phyloP scores from a whole-genome alignment of 1,140 invertebrate species.

The Philopotamus ludificatus region DNA sequence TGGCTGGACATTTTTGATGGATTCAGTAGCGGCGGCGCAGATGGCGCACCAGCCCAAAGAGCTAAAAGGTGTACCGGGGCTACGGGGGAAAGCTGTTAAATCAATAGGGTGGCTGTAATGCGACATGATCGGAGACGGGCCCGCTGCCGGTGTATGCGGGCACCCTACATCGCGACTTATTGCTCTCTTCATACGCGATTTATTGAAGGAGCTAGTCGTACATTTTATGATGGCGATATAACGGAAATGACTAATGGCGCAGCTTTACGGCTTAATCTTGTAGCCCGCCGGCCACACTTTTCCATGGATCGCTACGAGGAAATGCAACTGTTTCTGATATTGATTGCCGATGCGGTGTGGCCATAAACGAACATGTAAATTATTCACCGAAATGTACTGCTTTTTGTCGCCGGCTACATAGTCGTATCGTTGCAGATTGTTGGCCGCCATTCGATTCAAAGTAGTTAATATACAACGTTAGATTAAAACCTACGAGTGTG shows the following conservation, averaged over 20 bases:
- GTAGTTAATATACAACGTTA: too few relatives aligned
- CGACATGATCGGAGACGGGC: neutral
- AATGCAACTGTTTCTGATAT: too few relatives aligned
- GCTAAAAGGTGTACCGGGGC: conserved; percentile 12
- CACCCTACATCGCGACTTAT: neutral
- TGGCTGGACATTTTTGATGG: conserved; percentile 29
- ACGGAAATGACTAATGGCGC: conserved; percentile 29
- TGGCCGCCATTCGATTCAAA: too few relatives aligned
- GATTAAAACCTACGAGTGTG: too few relatives aligned
- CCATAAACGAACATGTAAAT: too few relatives aligned
- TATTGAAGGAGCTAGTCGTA: conserved; percentile 17
- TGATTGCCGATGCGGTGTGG: too few relatives aligned
- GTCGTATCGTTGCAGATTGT: too few relatives aligned
- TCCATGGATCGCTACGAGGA: too few relatives aligned
- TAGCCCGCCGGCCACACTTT: too few relatives aligned
- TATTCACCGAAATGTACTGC: too few relatives aligned
- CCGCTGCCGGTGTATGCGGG: too few relatives aligned
- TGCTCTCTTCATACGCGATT: conserved; percentile 3
- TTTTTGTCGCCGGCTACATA: too few relatives aligned
- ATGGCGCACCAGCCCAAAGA: conserved; percentile 6
- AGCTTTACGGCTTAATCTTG: conserved; percentile 30
- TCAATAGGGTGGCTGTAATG: conserved; percentile 18
- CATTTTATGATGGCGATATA: conserved; percentile 28
- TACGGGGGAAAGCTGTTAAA: conserved; percentile 12
- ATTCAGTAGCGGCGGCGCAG: conserved; percentile 8